Evolutionary conservation across 2,888 invertebrate species (phyloP), one percentile per base, ranked within the genome.

Genomic region (Augochlorella aurata): DNA sequence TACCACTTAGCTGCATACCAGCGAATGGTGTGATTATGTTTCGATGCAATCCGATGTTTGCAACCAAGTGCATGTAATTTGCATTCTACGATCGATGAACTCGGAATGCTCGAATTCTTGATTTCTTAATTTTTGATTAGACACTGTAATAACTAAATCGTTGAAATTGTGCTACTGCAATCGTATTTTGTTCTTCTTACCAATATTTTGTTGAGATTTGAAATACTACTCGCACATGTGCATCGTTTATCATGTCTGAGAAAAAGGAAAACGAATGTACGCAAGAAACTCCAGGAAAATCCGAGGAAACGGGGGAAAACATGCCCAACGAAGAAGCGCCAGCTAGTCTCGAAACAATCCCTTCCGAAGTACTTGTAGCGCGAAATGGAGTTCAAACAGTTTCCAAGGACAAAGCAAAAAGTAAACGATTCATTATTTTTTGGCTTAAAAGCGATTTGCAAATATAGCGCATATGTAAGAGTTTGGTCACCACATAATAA

Each of bases 381-480:
- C 88, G 88, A 74, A 89, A 87, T 54, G 90, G 79, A 14, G 82
- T 79, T 54, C 86, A 87, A 24, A 74, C 81, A 29, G 61, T 67
- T 44, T 75, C 81, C 1, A 90, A 90, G 70, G 90, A 90, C 65
- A 89, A 89, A 76, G 78, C 86, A 45, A 91, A 91, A 84, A 90
- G 92, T 91, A 90, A 74, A 18, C 70, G 0, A n/a, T 44, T 63
- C 63, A 66, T 0, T 21, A 67, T 54, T 45, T 29, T 44, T 12
- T 44, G 38, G 38, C 4, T 29, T 63, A 18, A 12, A 0, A 18
- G 9, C 18, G 10, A 54, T 21, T 54, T 12, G 58, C 18, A 44
- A 29, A 14, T 63, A 49, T 50, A 18, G 18, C 50, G 16, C 7
- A 44, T 9, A 1, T 47, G 44, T 52, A 61, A 9, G 29, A 18